These are phyloP conservation scores for Anorthoa munda DNA, from an alignment of 2,888 invertebrate genomes.

Conservation along the genomic window DNA sequence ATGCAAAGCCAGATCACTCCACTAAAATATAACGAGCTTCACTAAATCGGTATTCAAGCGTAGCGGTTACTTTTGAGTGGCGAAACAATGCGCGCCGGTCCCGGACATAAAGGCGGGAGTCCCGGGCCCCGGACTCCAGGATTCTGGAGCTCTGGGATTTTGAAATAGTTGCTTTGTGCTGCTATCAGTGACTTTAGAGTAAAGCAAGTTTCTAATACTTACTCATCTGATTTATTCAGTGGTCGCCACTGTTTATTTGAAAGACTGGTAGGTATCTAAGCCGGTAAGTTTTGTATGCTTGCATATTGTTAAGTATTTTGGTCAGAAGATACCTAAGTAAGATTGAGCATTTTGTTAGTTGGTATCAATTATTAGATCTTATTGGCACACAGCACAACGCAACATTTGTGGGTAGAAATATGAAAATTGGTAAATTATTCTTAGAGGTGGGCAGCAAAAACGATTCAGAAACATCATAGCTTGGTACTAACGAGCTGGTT, in stretches of 20 bases:
- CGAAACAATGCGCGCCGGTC: constrained; percentile 55
- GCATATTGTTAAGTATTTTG: neutral
- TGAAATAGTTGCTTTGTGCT: constrained; percentile 62
- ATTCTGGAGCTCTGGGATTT: constrained; percentile 13
- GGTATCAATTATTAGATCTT: neutral
- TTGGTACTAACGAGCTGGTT: too few species aligned
- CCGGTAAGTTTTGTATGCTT: constrained; percentile 8
- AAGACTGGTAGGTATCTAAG: constrained; percentile 32
- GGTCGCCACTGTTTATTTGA: constrained; percentile 44
- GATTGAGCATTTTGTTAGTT: neutral
- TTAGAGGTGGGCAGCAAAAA: too few species aligned
- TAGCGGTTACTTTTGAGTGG: constrained; percentile 48
- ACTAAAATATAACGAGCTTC: constrained; percentile 8
- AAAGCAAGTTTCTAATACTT: constrained; percentile 56
- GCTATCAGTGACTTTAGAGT: constrained; percentile 42
- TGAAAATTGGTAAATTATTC: too few species aligned
- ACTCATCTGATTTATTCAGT: constrained; percentile 58
- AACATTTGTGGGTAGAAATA: too few species aligned
- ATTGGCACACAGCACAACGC: too few species aligned
- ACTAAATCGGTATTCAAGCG: constrained; percentile 36
- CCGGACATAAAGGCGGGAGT: constrained; percentile 46
- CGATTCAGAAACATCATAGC: too few species aligned
- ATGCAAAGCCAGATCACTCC: neutral
- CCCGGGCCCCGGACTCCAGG: constrained; percentile 11
- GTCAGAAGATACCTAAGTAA: neutral